Percentiles rank a stretch among this genome's conserved stretches.
Evolutionary conservation across 2,888 invertebrate species (phyloP).

Genomic region (Asteroscopus sphinx): DNA sequence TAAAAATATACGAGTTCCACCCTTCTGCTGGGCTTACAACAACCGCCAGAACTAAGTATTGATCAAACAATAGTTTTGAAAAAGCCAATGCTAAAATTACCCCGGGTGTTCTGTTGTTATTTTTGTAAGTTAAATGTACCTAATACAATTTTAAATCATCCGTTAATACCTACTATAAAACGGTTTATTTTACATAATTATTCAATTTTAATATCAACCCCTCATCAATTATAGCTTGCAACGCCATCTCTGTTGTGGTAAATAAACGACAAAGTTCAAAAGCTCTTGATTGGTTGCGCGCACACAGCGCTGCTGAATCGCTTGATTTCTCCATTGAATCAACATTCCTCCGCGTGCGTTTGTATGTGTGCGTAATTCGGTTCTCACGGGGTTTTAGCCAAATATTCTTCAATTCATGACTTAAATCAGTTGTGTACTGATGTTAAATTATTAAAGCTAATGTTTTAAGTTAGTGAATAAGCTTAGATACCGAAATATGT

Average conservation of each 20-base stretch:
- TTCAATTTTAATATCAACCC: constrained; percentile 61
- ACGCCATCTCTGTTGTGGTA: constrained; percentile 79
- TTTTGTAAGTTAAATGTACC: not conserved
- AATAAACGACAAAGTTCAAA: constrained; percentile 74
- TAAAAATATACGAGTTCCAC: constrained; percentile 35
- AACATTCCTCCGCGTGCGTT: constrained; percentile 88
- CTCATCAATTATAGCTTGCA: constrained; percentile 54
- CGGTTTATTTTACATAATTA: not conserved
- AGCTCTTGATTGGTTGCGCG: constrained; percentile 81
- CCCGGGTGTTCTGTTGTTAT: not conserved
- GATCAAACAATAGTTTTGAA: constrained; percentile 30
- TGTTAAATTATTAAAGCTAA: constrained; percentile 51
- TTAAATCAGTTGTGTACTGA: constrained; percentile 66
- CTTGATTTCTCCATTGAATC: constrained; percentile 89
- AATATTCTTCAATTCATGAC: constrained; percentile 66
- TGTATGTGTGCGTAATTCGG: constrained; percentile 80
- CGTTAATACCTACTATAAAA: constrained; percentile 4
- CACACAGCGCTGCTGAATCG: constrained; percentile 80
- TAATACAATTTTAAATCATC: not conserved
- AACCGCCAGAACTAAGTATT: constrained; percentile 20
- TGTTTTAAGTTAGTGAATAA: constrained; percentile 38
- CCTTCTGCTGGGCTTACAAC: constrained; percentile 20
- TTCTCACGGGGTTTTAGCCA: constrained; percentile 78
- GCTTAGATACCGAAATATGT: constrained; percentile 62
- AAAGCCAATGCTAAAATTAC: not conserved